phyloP scores from a whole-genome alignment of 2,888 invertebrate species.

The Piscicola geometra region DNA sequence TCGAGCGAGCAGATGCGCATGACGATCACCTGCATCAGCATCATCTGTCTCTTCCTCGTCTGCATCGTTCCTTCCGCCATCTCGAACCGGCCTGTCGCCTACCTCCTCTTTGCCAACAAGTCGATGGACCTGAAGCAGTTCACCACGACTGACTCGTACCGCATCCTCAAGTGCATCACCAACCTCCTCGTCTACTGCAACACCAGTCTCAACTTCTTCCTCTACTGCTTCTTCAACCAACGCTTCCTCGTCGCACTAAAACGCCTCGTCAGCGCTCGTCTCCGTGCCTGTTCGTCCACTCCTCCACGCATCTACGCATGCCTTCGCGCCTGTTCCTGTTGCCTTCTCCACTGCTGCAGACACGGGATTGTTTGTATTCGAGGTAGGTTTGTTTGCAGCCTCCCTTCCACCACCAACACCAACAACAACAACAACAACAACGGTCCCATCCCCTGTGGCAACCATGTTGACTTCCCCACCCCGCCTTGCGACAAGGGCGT shows the following conservation, averaged over 20 bases:
- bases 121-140: conserved; percentile 42
- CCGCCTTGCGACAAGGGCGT: too few relatives aligned
- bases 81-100: conserved; percentile 48
- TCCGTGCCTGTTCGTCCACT: neutral
- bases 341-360: too few relatives aligned
- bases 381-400: too few relatives aligned
- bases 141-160: conserved; percentile 45
- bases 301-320: neutral
- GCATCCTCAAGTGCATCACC: conserved; percentile 45
- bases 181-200: conserved; percentile 50
- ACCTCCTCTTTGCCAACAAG: conserved; percentile 46
- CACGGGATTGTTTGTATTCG: too few relatives aligned
- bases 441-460: too few relatives aligned
- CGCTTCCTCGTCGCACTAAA: conserved; percentile 40
- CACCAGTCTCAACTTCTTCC: conserved; percentile 51
- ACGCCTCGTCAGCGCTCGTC: neutral
- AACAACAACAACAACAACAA: too few relatives aligned
- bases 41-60: conserved; percentile 50
- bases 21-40: conserved; percentile 50
- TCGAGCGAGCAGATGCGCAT: conserved; percentile 49
- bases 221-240: conserved; percentile 51
- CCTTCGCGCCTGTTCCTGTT: too few relatives aligned
- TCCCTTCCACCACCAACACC: too few relatives aligned
- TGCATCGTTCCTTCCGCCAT: conserved; percentile 52
- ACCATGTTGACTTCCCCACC: too few relatives aligned